Conservation (phyloP, 2,888 invertebrate genomes). For the Notocelia uddmanniana region DNA sequence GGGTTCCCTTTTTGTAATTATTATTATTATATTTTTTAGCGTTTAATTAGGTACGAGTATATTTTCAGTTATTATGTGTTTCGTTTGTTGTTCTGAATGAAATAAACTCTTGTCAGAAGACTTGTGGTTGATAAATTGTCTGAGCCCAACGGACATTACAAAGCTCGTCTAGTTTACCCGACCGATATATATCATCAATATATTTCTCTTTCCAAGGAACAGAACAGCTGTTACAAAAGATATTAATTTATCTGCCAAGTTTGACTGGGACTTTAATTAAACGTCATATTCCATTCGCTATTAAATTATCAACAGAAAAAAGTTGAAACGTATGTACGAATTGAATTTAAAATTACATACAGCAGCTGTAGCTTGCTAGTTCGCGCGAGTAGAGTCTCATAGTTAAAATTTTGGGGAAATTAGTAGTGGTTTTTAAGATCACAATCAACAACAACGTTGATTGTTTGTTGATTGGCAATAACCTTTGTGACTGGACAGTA, state of each 20-base stretch:
- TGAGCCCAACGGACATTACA: constrained; percentile 29
- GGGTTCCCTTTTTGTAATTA: no score
- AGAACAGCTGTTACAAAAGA: constrained; percentile 57
- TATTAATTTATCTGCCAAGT: constrained; percentile 55
- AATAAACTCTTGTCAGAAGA: no score
- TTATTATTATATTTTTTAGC: no score
- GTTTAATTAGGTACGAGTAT: no score
- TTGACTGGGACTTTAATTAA: constrained; percentile 61
- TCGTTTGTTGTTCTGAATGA: no score
- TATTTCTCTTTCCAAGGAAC: constrained; percentile 48
- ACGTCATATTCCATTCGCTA: constrained; percentile 52
- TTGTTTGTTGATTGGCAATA: constrained; percentile 40
- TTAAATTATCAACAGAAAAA: constrained; percentile 46
- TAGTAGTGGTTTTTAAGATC: constrained; percentile 2
- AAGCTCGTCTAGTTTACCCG: constrained; percentile 32
- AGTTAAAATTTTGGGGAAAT: constrained; percentile 4
- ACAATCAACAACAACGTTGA: constrained; percentile 25
- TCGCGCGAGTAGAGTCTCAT: neutral
- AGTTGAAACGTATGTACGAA: constrained; percentile 20
- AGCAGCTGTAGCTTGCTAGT: constrained; percentile 5
- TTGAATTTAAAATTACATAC: constrained; percentile 8
- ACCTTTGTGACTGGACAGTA: constrained; percentile 28
- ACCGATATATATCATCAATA: constrained; percentile 44
- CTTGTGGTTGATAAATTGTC: constrained; percentile 31
- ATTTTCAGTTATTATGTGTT: no score